Percentiles rank a stretch among this genome's conserved stretches.
phyloP scores from a whole-genome alignment of 2,797 vertebrate genomes.

The Rallus crepitans region DNA sequence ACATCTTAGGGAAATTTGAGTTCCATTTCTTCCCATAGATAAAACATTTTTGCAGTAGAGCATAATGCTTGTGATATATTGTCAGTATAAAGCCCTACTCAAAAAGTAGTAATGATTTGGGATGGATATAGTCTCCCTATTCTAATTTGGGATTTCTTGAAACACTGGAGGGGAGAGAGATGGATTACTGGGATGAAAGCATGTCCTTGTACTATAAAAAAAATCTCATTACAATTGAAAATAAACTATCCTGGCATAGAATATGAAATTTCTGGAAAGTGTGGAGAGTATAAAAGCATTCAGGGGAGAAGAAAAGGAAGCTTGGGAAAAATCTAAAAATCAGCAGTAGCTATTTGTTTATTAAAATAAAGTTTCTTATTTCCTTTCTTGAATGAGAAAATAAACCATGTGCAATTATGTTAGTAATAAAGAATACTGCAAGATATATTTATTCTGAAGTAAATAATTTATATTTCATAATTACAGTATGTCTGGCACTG shows the following conservation, averaged over 20 bases:
- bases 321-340: not conserved
- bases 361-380: not conserved
- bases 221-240: not conserved
- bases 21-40: not conserved
- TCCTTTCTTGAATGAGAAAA: not conserved
- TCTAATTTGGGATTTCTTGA: not conserved
- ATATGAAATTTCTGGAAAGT: not conserved
- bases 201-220: not conserved
- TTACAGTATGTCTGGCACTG: not conserved
- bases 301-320: not conserved
- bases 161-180: not conserved
- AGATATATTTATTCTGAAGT: not conserved
- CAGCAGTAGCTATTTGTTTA: not conserved
- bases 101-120: not conserved
- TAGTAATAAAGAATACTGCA: not conserved
- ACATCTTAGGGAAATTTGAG: not conserved
- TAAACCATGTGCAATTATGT: not conserved
- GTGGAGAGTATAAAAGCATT: not conserved
- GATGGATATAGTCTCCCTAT: not conserved
- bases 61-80: not conserved
- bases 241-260: not conserved
- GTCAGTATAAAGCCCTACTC: not conserved
- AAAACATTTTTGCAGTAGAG: not conserved
- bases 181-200: constrained; percentile 4
- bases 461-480: not conserved